Percentiles rank a stretch among this genome's conserved stretches.
Conservation (phyloP, 2,113 vertebrate genomes). For the Alligator mississippiensis region DNA sequence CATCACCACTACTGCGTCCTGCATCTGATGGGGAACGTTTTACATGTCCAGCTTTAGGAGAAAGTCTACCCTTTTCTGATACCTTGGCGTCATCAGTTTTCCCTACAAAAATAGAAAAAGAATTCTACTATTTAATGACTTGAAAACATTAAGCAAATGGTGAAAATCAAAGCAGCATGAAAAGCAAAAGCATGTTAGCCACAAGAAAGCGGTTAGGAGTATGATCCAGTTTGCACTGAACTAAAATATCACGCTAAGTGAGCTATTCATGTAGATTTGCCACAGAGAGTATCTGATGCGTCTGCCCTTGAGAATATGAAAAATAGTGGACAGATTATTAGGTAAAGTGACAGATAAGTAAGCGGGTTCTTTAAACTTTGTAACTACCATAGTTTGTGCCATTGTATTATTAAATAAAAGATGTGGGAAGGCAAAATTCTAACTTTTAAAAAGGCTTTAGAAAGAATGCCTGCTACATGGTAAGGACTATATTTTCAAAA, state of each 20-base stretch:
- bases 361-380: neutral
- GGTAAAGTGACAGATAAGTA: conserved; percentile 18
- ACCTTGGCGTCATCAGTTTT: conserved; percentile 98
- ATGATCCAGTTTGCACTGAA: conserved; percentile 36
- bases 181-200: conserved; percentile 63
- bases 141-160: conserved; percentile 69
- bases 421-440: neutral
- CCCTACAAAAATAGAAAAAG: conserved; percentile 79
- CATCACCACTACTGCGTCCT: conserved; percentile 93
- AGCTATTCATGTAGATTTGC: conserved; percentile 49
- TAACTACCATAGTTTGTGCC: neutral
- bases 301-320: conserved; percentile 29
- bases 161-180: conserved; percentile 68
- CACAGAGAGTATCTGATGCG: conserved; percentile 28
- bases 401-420: neutral
- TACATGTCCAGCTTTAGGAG: conserved; percentile 88
- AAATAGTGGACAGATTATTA: conserved; percentile 49
- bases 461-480: neutral
- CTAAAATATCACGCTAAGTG: conserved; percentile 30
- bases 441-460: neutral
- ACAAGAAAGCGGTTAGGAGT: conserved; percentile 8
- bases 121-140: conserved; percentile 70
- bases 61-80: conserved; percentile 93
- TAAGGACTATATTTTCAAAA: neutral
- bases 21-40: conserved; percentile 95